phyloP scores from a whole-genome alignment of 2,113 vertebrate species.

The Lamprotornis superbus region DNA sequence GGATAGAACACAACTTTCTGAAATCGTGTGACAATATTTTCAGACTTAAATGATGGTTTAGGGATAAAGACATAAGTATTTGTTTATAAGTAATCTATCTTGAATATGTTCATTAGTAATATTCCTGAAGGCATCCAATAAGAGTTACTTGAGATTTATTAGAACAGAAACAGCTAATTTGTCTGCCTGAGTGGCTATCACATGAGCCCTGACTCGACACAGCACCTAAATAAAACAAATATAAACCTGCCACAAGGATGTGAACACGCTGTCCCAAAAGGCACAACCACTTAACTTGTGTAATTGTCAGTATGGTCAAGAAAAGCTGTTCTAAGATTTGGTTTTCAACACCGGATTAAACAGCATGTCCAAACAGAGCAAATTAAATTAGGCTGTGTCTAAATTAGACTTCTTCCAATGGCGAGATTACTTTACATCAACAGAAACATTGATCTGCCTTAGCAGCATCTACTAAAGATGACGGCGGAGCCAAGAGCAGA shows the following conservation, averaged over 20 bases:
- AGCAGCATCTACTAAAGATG: conserved; percentile 28
- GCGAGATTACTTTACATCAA: conserved; percentile 59
- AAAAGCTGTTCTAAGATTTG: conserved; percentile 58
- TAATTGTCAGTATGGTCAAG: conserved; percentile 65
- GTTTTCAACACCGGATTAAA: conserved; percentile 66
- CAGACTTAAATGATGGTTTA: conserved; percentile 48
- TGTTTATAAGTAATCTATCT: conserved; percentile 55
- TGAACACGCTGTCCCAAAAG: conserved; percentile 46
- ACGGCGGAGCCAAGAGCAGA: not conserved
- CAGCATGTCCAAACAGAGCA: conserved; percentile 71
- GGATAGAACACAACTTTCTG: conserved; percentile 34
- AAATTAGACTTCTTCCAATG: conserved; percentile 73
- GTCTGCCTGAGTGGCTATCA: conserved; percentile 53
- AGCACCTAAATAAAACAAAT: conserved; percentile 63
- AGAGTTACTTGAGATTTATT: conserved; percentile 68
- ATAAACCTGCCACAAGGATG: conserved; percentile 56
- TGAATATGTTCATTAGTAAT: conserved; percentile 61
- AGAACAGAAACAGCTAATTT: conserved; percentile 62
- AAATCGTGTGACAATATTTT: conserved; percentile 41
- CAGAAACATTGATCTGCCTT: conserved; percentile 42
- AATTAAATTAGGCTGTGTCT: conserved; percentile 74
- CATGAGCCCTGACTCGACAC: conserved; percentile 58
- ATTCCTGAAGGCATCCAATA: conserved; percentile 40
- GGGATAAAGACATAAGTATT: conserved; percentile 62
- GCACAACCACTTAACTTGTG: conserved; percentile 28